Evolutionary conservation across 2,797 vertebrate species (phyloP).

Genomic region (Masticophis lateralis): DNA sequence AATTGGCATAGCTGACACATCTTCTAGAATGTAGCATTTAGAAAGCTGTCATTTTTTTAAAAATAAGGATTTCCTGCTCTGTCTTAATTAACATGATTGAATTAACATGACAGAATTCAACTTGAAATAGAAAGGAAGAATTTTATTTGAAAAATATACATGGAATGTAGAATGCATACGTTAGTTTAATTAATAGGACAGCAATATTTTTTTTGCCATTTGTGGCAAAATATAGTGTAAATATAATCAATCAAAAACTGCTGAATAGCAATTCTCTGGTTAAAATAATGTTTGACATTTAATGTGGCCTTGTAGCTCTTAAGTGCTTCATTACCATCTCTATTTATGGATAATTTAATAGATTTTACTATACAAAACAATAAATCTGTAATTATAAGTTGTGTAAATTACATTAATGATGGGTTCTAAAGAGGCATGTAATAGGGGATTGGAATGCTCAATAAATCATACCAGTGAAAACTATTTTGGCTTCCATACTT

Average conservation of each 20-base stretch:
- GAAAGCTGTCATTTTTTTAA: not conserved
- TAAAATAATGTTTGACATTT: constrained; percentile 28
- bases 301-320: not conserved
- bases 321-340: not conserved
- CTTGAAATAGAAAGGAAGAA: not conserved
- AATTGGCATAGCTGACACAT: not conserved
- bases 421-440: not conserved
- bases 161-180: not conserved
- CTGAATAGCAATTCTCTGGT: constrained; percentile 6
- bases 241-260: not conserved
- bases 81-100: not conserved
- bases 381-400: not conserved
- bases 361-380: not conserved
- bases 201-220: not conserved
- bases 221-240: not conserved
- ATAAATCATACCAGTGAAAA: not conserved
- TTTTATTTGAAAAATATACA: not conserved
- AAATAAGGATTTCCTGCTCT: not conserved
- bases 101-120: not conserved
- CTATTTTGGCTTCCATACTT: not conserved
- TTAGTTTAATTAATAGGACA: not conserved
- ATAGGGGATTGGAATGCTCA: not conserved
- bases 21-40: not conserved
- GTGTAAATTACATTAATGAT: not conserved
- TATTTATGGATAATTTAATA: not conserved